Evolutionary conservation across 2,888 invertebrate species (phyloP), one percentile per base, ranked within the genome.

Genomic region (Aspidiotus rigidus): DNA sequence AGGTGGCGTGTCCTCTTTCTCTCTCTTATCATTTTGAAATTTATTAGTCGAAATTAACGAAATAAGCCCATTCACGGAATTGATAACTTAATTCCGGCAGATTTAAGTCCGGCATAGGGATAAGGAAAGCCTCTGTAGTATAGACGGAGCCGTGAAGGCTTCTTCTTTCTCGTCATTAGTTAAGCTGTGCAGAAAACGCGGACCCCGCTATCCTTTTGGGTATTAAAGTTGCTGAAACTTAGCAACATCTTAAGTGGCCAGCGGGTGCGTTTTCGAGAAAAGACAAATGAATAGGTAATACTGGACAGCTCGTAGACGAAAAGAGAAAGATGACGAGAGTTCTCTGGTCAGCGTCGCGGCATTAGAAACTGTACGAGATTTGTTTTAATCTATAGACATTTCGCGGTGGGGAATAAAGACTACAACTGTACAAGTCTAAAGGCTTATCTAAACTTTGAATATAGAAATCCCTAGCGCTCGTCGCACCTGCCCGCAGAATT

Each of bases 21-120:
- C 16, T 67, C 67, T 67, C 59, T 67, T 67, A 67, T 67, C 67
- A 67, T 67, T 67, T 67, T 67, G 67, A 67, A 67, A 67, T 67
- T 67, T 67, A 67, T 67, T 67, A 67, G 67, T 67, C 67, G 67
- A 67, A 67, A 67, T 67, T 67, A 67, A 57, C 67, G 57, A 67
- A 67, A 60, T 67, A 67, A 67, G 67, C 60, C 67, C 67, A 60
- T 67, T 67, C 28, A 67, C 67, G 67, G 60, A 67, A 59, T 67
- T 67, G 67, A 67, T 67, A 67, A 67, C 67, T 67, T 67, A 67
- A 67, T 67, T 67, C 67, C 67, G 60, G 59, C 59, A 59, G 67
- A 67, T 67, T 67, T 67, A 59, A 59, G 67, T 67, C 67, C 67
- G 59, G 59, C 49, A 67, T 39, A 67, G 60, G 64, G 67, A 67